Evolutionary conservation across 2,888 invertebrate genomes (phyloP).

Genomic region (Mythimna pallens): DNA sequence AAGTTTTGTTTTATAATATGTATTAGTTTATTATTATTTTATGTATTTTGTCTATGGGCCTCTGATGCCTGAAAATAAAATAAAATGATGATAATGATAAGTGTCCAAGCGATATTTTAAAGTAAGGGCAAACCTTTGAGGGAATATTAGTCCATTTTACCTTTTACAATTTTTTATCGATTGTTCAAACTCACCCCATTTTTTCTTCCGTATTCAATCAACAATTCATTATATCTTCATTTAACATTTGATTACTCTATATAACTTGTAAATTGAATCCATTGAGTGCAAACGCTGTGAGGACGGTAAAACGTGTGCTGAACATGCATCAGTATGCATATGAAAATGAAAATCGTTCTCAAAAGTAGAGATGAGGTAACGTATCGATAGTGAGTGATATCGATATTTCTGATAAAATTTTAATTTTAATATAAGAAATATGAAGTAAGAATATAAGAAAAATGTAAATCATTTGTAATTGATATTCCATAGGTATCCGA

Average conservation of each 20-base stretch:
- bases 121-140: no score
- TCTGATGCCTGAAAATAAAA: no score
- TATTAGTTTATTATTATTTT: no score
- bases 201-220: constrained; percentile 11
- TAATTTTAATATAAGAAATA: no score
- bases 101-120: no score
- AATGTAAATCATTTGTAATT: no score
- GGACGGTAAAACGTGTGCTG: constrained; percentile 72
- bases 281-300: constrained; percentile 59
- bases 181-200: neutral
- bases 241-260: constrained; percentile 44
- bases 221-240: constrained; percentile 53
- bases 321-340: constrained; percentile 79
- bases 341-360: constrained; percentile 80
- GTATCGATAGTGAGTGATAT: constrained; percentile 11
- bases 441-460: no score
- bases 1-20: no score
- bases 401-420: neutral
- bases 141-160: neutral
- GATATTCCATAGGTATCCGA: no score
- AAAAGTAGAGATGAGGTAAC: constrained; percentile 11
- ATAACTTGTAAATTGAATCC: constrained; percentile 61
- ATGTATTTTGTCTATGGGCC: no score
- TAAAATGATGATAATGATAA: no score
- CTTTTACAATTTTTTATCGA: neutral